Base-by-base conservation (phyloP, 1,140 invertebrate species). In the Coenobita brevimanus region DNA sequence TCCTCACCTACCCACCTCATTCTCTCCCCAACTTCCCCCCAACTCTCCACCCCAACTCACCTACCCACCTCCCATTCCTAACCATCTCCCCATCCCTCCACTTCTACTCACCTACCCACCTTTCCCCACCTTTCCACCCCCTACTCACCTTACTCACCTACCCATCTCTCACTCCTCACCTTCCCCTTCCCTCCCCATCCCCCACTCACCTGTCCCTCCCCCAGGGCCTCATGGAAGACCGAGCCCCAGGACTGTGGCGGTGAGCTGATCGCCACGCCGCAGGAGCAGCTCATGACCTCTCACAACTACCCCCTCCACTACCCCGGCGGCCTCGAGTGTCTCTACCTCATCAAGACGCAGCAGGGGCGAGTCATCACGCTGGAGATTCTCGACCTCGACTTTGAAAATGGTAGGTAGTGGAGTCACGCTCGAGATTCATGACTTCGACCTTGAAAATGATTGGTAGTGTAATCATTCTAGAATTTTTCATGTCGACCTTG, bases 271-370 rank as follows among this genome's bases (percentile, higher is more conserved):
- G 97, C 97, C 0, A 96, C 96, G 0, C 94, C 96, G 67, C 96
- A 97, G 92, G 95, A 96, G 83, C 96, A 97, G 93, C 93, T 96
- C 38, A 93, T 98, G 1, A 96, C 95, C 1, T 98, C 97, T 64
- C 97, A 97, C 62, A 97, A 97, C 79, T 98, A 97, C 93, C 98
- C 98, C 0, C 95, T 96, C 89, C 95, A 96, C 91, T 99, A 98
- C 94, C 97, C 97, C 1, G 97, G 97, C 78, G 98, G 98, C 21
- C 93, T 98, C 50, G 98, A 99, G 93, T 99, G 98, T 91, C 94
- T 98, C 27, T 99, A 98, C 92, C 96, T 97, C 10, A 95, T 99
- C 79, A 96, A 96, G 91, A 97, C 98, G 2, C 96, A 98, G 92
- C 94, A 93, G 90, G 90, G 90, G 69, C 84, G 90, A 38, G 88